Evolutionary conservation across 1,140 invertebrate species (phyloP), one percentile per base, ranked within the genome.

Genomic region (Kradibia gibbosae): DNA sequence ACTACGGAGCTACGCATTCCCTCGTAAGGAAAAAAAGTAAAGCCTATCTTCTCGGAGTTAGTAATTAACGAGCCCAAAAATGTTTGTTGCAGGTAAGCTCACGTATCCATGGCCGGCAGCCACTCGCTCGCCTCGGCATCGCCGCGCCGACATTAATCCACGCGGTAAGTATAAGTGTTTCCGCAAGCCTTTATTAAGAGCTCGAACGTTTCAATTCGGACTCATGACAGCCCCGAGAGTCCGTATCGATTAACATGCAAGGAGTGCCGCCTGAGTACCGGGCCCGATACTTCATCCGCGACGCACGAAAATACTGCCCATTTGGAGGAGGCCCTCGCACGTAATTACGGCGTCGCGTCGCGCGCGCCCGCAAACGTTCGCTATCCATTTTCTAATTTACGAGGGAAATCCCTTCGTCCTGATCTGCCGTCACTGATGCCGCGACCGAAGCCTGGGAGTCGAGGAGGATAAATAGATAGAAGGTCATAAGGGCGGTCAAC

Each of bases 131-230:
- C 42, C 50, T 78, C 57, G 67, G 45, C 31, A 60, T 53, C 76
- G 28, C 22, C 76, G 65, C n/a, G 28, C 39, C 17, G 53, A 60
- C 67, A 72, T 71, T 60, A 60, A 75, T 75, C 53, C 53, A 31
- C 20, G 45, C 13, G 62, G 62, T 78, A 78, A 78, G 77, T 70
- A 70, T 78, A 78, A 78, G 25, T 34, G 62, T 42, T 17, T 11
- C 62, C 39, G 34, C 34, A 39, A 28, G 50, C 48, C 65, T 48
- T 22, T 13, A 71, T 78, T 55, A 78, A 55, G 48, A 60, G 8
- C 36, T 72, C 67, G 39, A 78, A 78, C 77, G 77, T 78, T 55
- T 78, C 77, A 78, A 79, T 79, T 48, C 17, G 25, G 22, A 31
- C 34, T 34, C 28, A 1, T 36, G 71, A 67, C 75, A 67, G 60